phyloP scores from a whole-genome alignment of 2,888 invertebrate genomes.

The Caenorhabditis macrosperma region DNA sequence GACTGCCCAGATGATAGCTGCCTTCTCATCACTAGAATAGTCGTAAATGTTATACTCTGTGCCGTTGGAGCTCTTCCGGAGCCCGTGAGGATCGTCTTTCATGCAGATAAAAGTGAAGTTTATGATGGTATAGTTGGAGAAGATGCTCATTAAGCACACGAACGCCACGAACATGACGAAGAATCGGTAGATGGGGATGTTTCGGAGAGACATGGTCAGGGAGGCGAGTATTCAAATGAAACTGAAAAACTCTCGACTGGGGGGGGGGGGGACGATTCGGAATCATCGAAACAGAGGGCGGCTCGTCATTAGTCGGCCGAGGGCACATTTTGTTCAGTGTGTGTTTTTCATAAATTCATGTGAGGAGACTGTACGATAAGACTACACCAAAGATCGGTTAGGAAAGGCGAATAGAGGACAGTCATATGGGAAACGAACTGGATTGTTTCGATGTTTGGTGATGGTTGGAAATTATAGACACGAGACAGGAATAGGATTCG shows the following conservation, averaged over 20 bases:
- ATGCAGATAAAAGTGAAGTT: conserved; percentile 37
- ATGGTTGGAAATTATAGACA: no score
- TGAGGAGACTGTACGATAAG: no score
- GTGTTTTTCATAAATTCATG: background rate
- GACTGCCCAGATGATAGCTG: conserved; percentile 36
- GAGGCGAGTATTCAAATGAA: background rate
- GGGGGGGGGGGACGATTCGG: no score
- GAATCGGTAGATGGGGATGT: conserved; percentile 11
- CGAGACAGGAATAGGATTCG: no score
- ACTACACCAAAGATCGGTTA: conserved; percentile 10
- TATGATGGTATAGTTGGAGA: conserved; percentile 33
- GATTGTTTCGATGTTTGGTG: no score
- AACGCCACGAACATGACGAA: conserved; percentile 28
- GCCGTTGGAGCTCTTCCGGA: conserved; percentile 6
- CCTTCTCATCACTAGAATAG: conserved; percentile 29
- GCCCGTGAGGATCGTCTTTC: conserved; percentile 22
- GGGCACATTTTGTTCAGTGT: background rate
- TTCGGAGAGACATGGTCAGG: background rate
- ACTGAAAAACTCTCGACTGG: background rate
- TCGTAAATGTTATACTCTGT: conserved; percentile 13
- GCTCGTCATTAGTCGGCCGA: background rate
- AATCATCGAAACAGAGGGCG: background rate
- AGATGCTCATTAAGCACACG: conserved; percentile 27
- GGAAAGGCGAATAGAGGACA: no score
- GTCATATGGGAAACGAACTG: no score